Base-by-base conservation (phyloP, 2,888 invertebrate genomes). In the Lymantria dispar region DNA sequence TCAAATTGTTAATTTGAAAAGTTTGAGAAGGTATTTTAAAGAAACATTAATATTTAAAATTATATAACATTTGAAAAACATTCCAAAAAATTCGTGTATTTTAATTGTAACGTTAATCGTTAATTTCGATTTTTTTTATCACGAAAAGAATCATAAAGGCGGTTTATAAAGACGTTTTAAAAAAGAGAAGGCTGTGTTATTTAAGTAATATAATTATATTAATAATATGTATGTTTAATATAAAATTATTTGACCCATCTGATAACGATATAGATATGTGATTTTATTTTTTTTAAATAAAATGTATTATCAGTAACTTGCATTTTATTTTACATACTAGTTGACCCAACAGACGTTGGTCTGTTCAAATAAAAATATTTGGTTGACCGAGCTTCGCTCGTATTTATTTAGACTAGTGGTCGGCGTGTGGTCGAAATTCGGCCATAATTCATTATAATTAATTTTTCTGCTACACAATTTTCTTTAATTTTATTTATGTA, bases 161-260 rank as follows among this genome's bases (percentile, higher is more conserved):
- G 60, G 58, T 39, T 58, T 53, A 41, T 45, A 46, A 59, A 48
- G 52, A 53, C 38, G 54, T 52, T 54, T 61, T 52, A 56, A 55
- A 43, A 58, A 58, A 54, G 72, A 70, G 68, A 80, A 75, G 87
- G 86, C 87, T 87, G 87, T 87, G 87, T 73, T 80, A 78, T 64
- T 58, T 68, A 58, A 61, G 57, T 59, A 49, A 37, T 52, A 57
- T 31, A 41, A 50, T 43, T 43, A 38, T 41, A 47, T 47, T 38
- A 36, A 50, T 41, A 42, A 9, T 47, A 44, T 46, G 43, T 60
- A 58, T 56, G n/a, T 47, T 22, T 50, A 54, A 22, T 49, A 52
- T 5, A 22, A 49, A 60, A 54, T 41, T 45, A 44, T 54, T 51
- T 52, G 46, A 56, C 52, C 54, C 46, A 53, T 61, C 46, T 51